Conservation (phyloP, 2,113 vertebrate genomes). For the Gambusia holbrooki region DNA sequence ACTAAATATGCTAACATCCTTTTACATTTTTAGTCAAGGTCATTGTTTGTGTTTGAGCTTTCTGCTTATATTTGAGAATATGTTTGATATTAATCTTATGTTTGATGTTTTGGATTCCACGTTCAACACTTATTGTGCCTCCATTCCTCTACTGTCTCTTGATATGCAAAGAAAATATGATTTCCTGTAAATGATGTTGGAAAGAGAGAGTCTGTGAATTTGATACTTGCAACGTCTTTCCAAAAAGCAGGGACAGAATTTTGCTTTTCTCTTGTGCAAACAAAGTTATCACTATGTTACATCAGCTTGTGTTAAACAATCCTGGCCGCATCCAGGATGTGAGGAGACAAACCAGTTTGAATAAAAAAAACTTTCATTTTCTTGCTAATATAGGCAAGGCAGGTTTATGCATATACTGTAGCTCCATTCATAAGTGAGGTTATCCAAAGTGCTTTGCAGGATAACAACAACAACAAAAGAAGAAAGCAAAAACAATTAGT, state of each 20-base stretch:
- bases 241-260: background rate
- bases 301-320: background rate
- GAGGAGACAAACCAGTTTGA: background rate
- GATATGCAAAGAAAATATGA: background rate
- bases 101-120: no score
- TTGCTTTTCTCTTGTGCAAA: background rate
- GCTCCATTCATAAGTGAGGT: background rate
- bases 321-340: background rate
- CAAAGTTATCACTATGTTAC: background rate
- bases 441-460: background rate
- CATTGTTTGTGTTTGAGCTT: no score
- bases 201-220: background rate
- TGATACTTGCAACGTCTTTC: background rate
- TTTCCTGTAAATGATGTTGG: background rate
- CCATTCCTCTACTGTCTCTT: background rate
- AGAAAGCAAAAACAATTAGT: no score
- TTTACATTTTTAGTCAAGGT: no score
- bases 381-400: background rate
- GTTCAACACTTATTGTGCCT: background rate
- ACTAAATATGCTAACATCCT: no score
- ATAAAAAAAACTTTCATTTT: background rate
- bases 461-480: background rate
- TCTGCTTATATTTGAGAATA: no score
- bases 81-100: no score
- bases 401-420: background rate